These are phyloP conservation scores for Desmodus rotundus DNA, from an alignment of 2,113 vertebrate genomes.

Conservation along the genomic window DNA sequence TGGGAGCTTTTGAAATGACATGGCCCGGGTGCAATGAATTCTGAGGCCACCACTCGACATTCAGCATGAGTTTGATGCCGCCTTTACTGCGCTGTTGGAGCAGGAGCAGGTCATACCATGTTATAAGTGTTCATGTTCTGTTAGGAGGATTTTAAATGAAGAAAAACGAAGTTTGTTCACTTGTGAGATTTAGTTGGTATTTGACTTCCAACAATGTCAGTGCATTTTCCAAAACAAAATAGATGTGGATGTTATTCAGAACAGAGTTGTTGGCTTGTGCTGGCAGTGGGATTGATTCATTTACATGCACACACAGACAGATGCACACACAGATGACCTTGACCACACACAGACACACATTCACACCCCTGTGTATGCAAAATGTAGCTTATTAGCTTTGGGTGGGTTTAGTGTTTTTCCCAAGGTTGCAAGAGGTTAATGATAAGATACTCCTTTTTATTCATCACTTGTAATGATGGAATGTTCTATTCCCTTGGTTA, in stretches of 20 bases:
- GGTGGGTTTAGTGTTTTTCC: neutral
- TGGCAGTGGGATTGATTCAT: neutral
- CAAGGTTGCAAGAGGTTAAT: neutral
- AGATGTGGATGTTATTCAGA: neutral
- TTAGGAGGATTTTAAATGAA: neutral
- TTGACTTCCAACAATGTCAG: slow-evolving; percentile 29
- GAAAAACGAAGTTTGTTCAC: neutral
- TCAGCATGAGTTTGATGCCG: neutral
- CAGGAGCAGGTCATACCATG: neutral
- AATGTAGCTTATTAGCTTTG: neutral
- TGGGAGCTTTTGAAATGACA: neutral
- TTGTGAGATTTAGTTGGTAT: neutral
- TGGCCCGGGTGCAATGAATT: neutral
- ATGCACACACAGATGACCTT: neutral
- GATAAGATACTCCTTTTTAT: neutral
- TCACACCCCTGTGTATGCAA: neutral
- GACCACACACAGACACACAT: neutral
- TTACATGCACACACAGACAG: neutral
- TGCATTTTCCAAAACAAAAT: slow-evolving; percentile 8
- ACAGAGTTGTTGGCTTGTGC: neutral
- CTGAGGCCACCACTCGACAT: neutral
- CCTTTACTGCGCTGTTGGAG: neutral
- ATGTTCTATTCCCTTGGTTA: neutral
- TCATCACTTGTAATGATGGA: neutral
- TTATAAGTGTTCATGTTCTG: neutral